phyloP scores from a whole-genome alignment of 1,140 invertebrate genomes.

The Papilio xuthus region DNA sequence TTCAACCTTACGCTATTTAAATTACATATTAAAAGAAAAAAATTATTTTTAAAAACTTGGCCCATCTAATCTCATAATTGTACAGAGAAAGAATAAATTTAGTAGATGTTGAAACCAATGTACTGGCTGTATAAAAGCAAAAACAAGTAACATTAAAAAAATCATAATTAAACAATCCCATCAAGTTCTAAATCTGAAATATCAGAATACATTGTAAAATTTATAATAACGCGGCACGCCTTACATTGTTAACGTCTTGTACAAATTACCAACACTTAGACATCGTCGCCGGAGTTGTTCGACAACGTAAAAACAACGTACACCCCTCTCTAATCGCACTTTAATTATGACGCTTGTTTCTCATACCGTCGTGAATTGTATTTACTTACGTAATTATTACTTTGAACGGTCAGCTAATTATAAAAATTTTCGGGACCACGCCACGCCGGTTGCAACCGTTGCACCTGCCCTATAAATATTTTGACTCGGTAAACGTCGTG shows the following conservation, averaged over 20 bases:
- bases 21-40: neutral
- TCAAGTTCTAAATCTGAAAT: slow-evolving; percentile 2
- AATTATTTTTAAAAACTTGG: neutral
- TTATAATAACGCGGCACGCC: slow-evolving; percentile 22
- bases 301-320: slow-evolving; percentile 30
- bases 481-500: slow-evolving; percentile 28
- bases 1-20: neutral
- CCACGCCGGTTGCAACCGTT: slow-evolving; percentile 19
- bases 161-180: neutral
- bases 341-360: slow-evolving; percentile 36
- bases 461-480: slow-evolving; percentile 39
- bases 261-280: slow-evolving; percentile 31
- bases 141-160: neutral
- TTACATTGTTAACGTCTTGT: slow-evolving; percentile 27
- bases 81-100: neutral
- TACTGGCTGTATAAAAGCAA: too few relatives aligned
- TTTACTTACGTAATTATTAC: slow-evolving; percentile 39
- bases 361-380: slow-evolving; percentile 33
- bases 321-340: slow-evolving; percentile 36
- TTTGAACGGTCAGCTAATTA: slow-evolving; percentile 35
- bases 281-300: slow-evolving; percentile 21
- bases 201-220: slow-evolving; percentile 20
- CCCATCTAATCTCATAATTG: neutral
- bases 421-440: slow-evolving; percentile 31
- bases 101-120: neutral